Percentiles rank a stretch among this genome's conserved stretches.
phyloP scores from a whole-genome alignment of 2,113 vertebrate genomes.

The Zosterops pallidus region DNA sequence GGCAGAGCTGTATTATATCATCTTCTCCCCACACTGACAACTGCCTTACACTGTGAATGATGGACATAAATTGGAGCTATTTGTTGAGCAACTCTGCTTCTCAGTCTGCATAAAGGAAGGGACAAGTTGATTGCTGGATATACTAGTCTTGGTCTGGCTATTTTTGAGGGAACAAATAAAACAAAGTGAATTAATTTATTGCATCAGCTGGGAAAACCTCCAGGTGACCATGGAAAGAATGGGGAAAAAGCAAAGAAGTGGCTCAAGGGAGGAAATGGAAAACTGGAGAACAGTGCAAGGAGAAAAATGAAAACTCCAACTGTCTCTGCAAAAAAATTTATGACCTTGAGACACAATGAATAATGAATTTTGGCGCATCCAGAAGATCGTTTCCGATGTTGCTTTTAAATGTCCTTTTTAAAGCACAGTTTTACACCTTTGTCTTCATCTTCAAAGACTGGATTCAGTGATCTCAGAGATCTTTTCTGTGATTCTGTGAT shows the following conservation, averaged over 20 bases:
- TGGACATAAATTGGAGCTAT: constrained; percentile 47
- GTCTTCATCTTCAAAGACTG: neutral
- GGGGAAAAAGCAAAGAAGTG: neutral
- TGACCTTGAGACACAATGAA: neutral
- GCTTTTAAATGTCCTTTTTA: neutral
- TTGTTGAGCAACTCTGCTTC: constrained; percentile 20
- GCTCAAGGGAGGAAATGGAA: neutral
- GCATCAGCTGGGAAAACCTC: neutral
- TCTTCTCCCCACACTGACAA: constrained; percentile 35
- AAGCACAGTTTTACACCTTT: neutral
- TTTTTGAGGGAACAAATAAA: constrained; percentile 14
- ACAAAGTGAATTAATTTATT: neutral
- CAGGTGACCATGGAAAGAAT: neutral
- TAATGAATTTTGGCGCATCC: neutral
- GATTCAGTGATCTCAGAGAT: neutral
- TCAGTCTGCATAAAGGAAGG: neutral
- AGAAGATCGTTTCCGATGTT: neutral
- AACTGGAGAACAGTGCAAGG: neutral
- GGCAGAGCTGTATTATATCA: constrained; percentile 18
- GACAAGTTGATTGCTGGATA: neutral
- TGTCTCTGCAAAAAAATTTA: neutral
- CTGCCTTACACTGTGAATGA: neutral
- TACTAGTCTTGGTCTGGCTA: neutral
- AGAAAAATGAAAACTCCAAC: neutral
- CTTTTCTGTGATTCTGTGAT: neutral